These are phyloP conservation scores for Bombus waltoni DNA, from an alignment of 1,140 invertebrate genomes.

Conservation along the genomic window DNA sequence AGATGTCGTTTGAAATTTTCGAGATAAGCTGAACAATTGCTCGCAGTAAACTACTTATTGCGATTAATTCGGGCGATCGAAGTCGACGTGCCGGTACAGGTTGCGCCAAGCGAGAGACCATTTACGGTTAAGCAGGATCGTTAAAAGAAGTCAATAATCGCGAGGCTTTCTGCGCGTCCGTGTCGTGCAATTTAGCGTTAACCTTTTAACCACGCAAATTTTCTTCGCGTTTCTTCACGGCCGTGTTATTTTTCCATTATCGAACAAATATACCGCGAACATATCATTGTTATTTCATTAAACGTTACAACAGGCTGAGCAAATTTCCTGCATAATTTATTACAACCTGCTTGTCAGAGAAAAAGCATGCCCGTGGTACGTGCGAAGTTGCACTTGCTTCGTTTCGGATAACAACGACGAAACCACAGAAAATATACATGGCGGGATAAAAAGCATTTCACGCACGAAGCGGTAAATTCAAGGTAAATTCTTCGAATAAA, in stretches of 20 bases:
- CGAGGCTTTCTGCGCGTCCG: not conserved
- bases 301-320: not conserved
- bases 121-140: constrained; percentile 7
- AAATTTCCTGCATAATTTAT: not conserved
- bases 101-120: constrained; percentile 19
- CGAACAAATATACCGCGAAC: not conserved
- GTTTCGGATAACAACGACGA: not conserved
- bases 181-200: not conserved
- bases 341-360: not conserved
- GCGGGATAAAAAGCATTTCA: not conserved
- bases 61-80: constrained; percentile 21
- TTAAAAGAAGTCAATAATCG: constrained; percentile 30
- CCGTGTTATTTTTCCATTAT: not conserved
- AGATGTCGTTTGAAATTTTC: constrained; percentile 5
- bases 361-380: not conserved
- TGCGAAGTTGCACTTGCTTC: not conserved
- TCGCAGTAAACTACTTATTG: constrained; percentile 19
- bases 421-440: not conserved
- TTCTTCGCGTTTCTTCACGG: not conserved
- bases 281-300: not conserved
- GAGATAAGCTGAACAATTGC: constrained; percentile 36
- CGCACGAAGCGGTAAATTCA: not conserved
- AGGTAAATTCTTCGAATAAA: not conserved
- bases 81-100: not conserved
- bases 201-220: not conserved